Evolutionary conservation across 2,797 vertebrate genomes (phyloP).

Genomic region (Momotus momota): DNA sequence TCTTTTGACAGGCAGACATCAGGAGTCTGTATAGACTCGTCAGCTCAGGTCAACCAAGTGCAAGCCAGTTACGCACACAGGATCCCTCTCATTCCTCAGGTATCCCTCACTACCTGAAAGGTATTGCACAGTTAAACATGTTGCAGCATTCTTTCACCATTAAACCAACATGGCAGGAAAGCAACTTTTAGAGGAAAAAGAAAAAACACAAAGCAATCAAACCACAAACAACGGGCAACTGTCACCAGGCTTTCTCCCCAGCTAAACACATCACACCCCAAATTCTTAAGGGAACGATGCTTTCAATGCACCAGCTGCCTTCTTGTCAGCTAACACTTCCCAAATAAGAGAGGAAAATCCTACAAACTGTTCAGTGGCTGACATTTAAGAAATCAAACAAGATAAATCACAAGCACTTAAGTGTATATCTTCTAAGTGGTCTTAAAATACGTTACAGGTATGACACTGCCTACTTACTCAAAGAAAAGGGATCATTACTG

Average conservation of each 20-base stretch:
- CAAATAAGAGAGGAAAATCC: neutral
- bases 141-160: neutral
- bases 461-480: neutral
- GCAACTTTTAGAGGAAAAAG: neutral
- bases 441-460: neutral
- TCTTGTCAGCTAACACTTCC: neutral
- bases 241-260: neutral
- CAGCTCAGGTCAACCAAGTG: neutral
- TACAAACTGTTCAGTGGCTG: neutral
- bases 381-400: neutral
- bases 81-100: slow-evolving; percentile 18
- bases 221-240: neutral
- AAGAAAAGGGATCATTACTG: neutral
- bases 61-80: neutral
- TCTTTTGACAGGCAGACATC: neutral
- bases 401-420: neutral
- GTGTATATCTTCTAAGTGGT: neutral
- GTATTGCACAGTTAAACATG: neutral
- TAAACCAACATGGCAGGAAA: neutral
- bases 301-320: slow-evolving; percentile 39
- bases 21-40: neutral
- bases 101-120: neutral
- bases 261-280: neutral
- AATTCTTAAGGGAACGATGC: neutral
- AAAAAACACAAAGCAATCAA: neutral